These are phyloP conservation scores for Gambusia holbrooki DNA, from an alignment of 2,113 vertebrate genomes.

Conservation along the genomic window DNA sequence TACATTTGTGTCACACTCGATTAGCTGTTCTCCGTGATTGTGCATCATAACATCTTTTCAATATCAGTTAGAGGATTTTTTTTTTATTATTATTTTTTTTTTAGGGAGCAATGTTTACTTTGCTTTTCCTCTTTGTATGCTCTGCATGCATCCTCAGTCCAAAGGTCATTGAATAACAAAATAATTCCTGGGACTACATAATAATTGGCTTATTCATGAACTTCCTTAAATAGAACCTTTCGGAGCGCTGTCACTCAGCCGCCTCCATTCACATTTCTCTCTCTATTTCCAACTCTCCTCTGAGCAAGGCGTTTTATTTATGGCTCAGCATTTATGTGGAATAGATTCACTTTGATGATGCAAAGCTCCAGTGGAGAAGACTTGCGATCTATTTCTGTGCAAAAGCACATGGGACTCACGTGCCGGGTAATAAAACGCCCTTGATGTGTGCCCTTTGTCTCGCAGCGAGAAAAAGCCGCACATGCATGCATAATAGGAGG, in stretches of 20 bases:
- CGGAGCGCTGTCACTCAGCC: constrained; percentile 44
- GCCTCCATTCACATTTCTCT: constrained; percentile 49
- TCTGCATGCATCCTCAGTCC: constrained; percentile 18
- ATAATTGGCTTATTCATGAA: constrained; percentile 61
- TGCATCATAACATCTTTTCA: constrained; percentile 5
- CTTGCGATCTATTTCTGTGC: constrained; percentile 67
- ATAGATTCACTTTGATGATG: constrained; percentile 65
- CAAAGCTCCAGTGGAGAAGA: constrained; percentile 41
- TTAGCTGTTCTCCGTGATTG: not conserved
- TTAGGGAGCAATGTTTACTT: constrained; percentile 3
- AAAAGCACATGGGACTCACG: constrained; percentile 62
- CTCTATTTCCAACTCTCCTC: constrained; percentile 34
- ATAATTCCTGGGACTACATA: constrained; percentile 55
- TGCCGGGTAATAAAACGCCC: constrained; percentile 63
- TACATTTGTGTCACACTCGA: constrained; percentile 8
- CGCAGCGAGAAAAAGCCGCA: constrained; percentile 46
- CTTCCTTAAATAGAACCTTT: constrained; percentile 48
- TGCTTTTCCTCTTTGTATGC: constrained; percentile 8
- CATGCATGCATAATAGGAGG: constrained; percentile 66
- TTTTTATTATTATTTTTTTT: not conserved
- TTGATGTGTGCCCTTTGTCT: constrained; percentile 72
- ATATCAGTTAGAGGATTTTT: not conserved
- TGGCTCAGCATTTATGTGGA: constrained; percentile 60
- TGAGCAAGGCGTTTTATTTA: constrained; percentile 57
- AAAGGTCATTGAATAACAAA: constrained; percentile 55